Conservation (phyloP, 2,113 vertebrate genomes). For the Tychaedon coryphoeus region DNA sequence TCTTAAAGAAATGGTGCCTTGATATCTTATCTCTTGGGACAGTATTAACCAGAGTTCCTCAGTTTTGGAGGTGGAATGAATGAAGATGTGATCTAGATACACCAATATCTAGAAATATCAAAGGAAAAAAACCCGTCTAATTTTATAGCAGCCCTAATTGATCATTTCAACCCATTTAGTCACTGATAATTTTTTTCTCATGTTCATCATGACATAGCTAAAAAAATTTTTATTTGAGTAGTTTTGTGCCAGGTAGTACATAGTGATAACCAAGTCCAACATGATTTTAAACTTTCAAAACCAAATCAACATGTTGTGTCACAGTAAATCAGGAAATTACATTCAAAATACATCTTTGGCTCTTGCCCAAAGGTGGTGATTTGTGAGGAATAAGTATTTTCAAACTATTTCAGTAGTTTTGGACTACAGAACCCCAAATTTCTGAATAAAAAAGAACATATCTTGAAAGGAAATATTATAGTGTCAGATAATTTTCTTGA, state of each 20-base stretch:
- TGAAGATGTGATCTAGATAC: neutral
- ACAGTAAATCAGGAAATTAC: neutral
- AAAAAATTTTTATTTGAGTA: neutral
- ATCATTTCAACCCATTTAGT: neutral
- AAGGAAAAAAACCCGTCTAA: neutral
- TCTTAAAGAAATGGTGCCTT: neutral
- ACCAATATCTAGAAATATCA: neutral
- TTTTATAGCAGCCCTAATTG: neutral
- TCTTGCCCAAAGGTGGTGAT: neutral
- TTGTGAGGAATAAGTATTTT: neutral
- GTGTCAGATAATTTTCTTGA: neutral
- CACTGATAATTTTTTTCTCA: neutral
- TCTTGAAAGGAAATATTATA: neutral
- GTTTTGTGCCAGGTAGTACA: neutral
- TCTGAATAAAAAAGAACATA: neutral
- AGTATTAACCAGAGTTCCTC: neutral
- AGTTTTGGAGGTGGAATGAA: neutral
- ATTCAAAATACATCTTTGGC: neutral
- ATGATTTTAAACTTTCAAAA: neutral
- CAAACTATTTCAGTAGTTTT: neutral
- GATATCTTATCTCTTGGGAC: neutral
- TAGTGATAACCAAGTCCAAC: fast-evolving
- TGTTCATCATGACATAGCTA: neutral
- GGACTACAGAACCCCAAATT: neutral
- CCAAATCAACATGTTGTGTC: neutral